phyloP scores from a whole-genome alignment of 2,797 vertebrate genomes.

The Kryptolebias ocellatus region DNA sequence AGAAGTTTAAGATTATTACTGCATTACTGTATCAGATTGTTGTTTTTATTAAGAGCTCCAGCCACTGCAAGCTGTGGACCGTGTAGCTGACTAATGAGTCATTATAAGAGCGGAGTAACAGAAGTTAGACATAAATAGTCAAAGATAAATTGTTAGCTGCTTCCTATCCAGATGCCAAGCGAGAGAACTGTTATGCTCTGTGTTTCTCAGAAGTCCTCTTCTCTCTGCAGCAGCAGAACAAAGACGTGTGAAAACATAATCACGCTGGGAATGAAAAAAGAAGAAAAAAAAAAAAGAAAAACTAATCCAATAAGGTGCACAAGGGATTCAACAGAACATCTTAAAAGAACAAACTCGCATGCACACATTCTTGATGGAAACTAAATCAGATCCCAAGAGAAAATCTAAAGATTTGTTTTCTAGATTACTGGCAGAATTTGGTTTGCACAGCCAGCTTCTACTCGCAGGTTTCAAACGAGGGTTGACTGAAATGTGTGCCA shows the following conservation, averaged over 20 bases:
- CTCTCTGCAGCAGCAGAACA: constrained; percentile 19
- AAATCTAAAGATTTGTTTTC: constrained; percentile 30
- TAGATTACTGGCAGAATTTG: constrained; percentile 13
- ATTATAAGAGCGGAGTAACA: constrained; percentile 15
- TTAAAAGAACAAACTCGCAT: constrained; percentile 28
- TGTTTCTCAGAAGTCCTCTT: constrained; percentile 22
- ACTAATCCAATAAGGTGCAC: constrained; percentile 38
- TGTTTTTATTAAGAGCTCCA: constrained; percentile 28
- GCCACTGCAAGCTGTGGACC: constrained; percentile 14
- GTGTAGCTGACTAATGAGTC: constrained; percentile 52
- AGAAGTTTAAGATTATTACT: constrained; percentile 45
- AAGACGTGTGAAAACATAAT: constrained; percentile 48
- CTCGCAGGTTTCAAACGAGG: not conserved
- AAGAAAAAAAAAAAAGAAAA: constrained; percentile 12
- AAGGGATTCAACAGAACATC: constrained; percentile 27
- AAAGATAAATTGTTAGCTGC: constrained; percentile 32
- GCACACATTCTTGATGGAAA: constrained; percentile 24
- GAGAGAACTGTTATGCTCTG: constrained; percentile 9
- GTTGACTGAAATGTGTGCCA: not conserved
- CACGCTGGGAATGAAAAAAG: constrained; percentile 13
- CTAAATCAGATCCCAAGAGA: constrained; percentile 20
- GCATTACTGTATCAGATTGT: constrained; percentile 44
- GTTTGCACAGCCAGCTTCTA: constrained; percentile 9
- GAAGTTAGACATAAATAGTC: constrained; percentile 34
- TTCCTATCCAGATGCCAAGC: constrained; percentile 24